Evolutionary conservation across 2,797 vertebrate genomes (phyloP), one percentile per base, ranked within the genome.

Genomic region (Cephalopachus bancanus): DNA sequence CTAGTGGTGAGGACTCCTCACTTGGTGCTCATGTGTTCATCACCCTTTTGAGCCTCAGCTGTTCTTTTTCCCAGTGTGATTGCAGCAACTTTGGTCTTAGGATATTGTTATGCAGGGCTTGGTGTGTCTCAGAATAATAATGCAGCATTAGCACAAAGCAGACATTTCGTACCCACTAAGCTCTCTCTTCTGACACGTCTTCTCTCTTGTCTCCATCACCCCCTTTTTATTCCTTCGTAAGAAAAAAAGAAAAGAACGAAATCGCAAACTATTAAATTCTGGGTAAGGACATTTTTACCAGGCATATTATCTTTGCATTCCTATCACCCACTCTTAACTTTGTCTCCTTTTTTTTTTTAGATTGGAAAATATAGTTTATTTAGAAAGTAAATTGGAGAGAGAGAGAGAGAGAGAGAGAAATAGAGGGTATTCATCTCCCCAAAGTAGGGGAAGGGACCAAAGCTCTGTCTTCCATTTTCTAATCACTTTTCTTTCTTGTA

Each of bases 41-140:
- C 55, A 30, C 49, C 3, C 33, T 81, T 33, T 53, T 65, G 7
- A 67, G 7, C 3, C 49, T 10, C 62, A 33, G 37, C 64, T 10
- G 16, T 33, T 81, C 28, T 51, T 49, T 60, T 67, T 86, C 79
- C 55, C 60, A 22, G 5, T 6, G 65, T 67, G 10, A n/a, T 12
- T 78, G 6, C 24, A 44, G 33, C 26, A 83, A 24, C 0, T 1
- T 69, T n/a, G 1, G 19, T 37, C 0, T 19, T 3, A 8, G 17
- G 11, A 59, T 49, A 12, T 59, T 20, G 71, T 28, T 28, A 6
- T 28, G 22, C 16, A 28, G 37, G 3, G 2, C 28, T 55, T 10
- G 17, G 10, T 67, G 30, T 4, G 14, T 91, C 83, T 69, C 30
- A 4, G 44, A 62, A 22, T 37, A 69, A 55, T 16, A 44, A 60